Base-by-base conservation (phyloP, 2,888 invertebrate species). In the Drosophila mettleri region DNA sequence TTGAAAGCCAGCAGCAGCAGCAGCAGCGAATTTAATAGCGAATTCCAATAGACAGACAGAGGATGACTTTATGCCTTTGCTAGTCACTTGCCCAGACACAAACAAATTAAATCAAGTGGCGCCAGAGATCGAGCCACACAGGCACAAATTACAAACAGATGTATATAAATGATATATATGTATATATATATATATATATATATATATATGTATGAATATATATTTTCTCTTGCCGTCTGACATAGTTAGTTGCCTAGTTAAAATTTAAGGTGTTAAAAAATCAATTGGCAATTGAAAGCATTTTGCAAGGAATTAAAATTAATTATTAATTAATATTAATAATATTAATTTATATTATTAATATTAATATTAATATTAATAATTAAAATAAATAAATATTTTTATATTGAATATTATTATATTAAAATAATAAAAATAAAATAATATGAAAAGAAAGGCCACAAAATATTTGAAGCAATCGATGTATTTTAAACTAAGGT, bases 101-200 rank as follows among this genome's bases (percentile, higher is more conserved):
- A 74, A 57, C 70, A 85, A 78, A 81, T 73, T 59, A 57, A 69
- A 77, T 77, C 38, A 77, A 65, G 83, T 83, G 80, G 34, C 69
- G 39, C 57, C 57, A 57, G 45, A 62, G 51, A 27, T 27, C 45
- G 45, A 45, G 31, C 1, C 8, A 39, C 54, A 39, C 54, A 68
- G 31, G 58, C 53, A 38, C 53, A 14, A 58, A 24, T n/a, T 14
- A 41, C 12, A 43, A n/a, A n/a, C 31, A 57, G 39, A 43, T 24
- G 43, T 33, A 16, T 6, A 20, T n/a, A 27, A 18, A 34, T 18
- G 8, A 20, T n/a, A 27, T 24, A 34, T 18, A 34, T 38, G 34
- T 10, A 20, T 38, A n/a, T 14, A 39, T 29, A 64, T 18, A 14
- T 55, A 22, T 53, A 38, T 29, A 16, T 20, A 31, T 10, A n/a